Evolutionary conservation across 1,140 invertebrate genomes (phyloP), one percentile per base, ranked within the genome.

Genomic region (Drosophila serrata): DNA sequence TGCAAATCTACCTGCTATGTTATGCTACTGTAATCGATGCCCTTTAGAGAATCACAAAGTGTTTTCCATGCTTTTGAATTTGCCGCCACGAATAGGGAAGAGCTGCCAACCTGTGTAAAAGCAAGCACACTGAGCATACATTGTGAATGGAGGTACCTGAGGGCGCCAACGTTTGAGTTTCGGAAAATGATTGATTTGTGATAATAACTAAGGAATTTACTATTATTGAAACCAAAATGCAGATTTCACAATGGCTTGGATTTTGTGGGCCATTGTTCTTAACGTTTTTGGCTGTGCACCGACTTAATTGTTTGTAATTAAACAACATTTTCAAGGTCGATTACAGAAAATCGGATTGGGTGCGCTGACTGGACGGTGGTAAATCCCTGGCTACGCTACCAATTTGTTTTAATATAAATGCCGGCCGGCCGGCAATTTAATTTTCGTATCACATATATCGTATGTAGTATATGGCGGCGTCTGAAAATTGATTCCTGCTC

Each of bases 311-410:
- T 78, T 88, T 88, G 84, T 88, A 91, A 91, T 91, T 91, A 88
- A 91, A 85, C 85, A 85, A 85, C 91, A 82, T 91, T 70, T 82
- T 60, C 88, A 91, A 91, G 88, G 88, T 82, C 88, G 90, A 61
- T 90, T 82, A 84, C 68, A 79, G 40, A 65, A 65, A 68, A 29
- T 11, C 33, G 56, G 53, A 19, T 49, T 22, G 43, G 27, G 56
- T 61, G 79, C 33, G 13, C 33, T 35, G 29, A 31, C 29, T 55
- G 51, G 33, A 24, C 46, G 45, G 70, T 82, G 79, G 35, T 74
- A 84, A 64, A 75, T 81, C 77, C 73, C 75, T 85, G 74, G 79
- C 48, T 63, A 37, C 51, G 51, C 33, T 84, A 53, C 56, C 80
- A 88, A 87, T 84, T 91, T 72, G 82, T 84, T 88, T 88, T 76